phyloP scores from a whole-genome alignment of 2,113 vertebrate genomes.

The Bubo blakistoni region DNA sequence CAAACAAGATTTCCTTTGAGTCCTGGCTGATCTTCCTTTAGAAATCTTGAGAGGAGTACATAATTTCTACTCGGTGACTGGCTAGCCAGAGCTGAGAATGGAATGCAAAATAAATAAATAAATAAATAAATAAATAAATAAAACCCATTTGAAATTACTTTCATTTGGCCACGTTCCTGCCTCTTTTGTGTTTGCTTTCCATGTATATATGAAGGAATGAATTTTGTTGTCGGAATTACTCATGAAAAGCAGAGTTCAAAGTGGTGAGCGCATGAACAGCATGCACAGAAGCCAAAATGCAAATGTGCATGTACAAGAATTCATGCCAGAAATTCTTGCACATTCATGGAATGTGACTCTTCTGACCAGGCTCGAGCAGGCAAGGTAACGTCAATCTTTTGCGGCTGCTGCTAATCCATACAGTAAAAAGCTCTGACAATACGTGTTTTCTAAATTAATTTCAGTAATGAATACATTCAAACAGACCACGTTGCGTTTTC shows the following conservation, averaged over 20 bases:
- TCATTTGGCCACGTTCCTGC: neutral
- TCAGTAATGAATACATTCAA: neutral
- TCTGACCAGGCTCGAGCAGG: neutral
- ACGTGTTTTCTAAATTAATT: neutral
- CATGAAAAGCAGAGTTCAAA: constrained; percentile 15
- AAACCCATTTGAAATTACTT: neutral
- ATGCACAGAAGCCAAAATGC: constrained; percentile 28
- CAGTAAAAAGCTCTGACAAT: accelerated
- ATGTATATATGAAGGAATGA: neutral
- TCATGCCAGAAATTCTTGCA: constrained; percentile 52
- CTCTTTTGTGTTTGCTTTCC: neutral
- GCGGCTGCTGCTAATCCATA: neutral
- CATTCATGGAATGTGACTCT: constrained; percentile 13
- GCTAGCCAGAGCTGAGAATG: neutral
- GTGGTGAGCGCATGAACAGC: neutral
- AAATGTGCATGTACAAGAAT: constrained; percentile 41
- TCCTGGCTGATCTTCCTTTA: neutral
- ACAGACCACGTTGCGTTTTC: accelerated
- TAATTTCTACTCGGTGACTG: neutral
- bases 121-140: neutral
- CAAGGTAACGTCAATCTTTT: neutral
- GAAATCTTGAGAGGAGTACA: neutral
- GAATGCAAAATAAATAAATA: neutral
- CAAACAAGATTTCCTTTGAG: neutral
- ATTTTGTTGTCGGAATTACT: neutral